phyloP scores from a whole-genome alignment of 2,113 vertebrate genomes.

The Tychaedon coryphoeus region DNA sequence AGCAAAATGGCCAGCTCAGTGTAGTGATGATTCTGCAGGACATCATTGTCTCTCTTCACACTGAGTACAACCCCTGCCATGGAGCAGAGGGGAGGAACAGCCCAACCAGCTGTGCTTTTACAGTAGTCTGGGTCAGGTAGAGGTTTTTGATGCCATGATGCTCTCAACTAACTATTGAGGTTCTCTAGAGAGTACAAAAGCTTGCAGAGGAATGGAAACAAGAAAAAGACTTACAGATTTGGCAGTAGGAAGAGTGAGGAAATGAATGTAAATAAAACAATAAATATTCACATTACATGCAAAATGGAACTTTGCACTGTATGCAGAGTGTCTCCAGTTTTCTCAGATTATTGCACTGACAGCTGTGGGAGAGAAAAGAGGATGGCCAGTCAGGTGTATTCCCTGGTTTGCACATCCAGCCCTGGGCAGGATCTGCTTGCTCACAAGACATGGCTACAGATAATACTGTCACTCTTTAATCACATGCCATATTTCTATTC shows the following conservation, averaged over 20 bases:
- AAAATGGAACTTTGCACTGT: background rate
- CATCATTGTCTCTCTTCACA: background rate
- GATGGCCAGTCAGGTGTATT: background rate
- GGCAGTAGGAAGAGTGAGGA: background rate
- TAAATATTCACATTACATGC: background rate
- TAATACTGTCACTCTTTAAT: background rate
- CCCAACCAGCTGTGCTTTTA: background rate
- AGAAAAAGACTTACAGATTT: background rate
- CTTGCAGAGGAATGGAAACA: background rate
- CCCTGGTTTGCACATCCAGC: background rate
- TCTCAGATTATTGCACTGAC: background rate
- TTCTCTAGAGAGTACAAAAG: background rate
- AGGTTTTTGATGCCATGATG: background rate
- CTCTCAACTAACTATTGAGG: fast-evolving
- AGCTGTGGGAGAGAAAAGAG: background rate
- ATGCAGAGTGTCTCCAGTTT: background rate
- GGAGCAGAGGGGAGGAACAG: background rate
- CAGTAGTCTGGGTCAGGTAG: too few species aligned
- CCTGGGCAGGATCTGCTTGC: background rate
- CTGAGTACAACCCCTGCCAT: background rate
- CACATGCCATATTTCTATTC: background rate
- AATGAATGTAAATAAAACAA: background rate
- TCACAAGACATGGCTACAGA: background rate
- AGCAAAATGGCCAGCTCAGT: background rate
- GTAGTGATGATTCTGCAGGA: background rate